Conservation (phyloP, 92 coral and sea anemone species). For the Montipora capitata region DNA sequence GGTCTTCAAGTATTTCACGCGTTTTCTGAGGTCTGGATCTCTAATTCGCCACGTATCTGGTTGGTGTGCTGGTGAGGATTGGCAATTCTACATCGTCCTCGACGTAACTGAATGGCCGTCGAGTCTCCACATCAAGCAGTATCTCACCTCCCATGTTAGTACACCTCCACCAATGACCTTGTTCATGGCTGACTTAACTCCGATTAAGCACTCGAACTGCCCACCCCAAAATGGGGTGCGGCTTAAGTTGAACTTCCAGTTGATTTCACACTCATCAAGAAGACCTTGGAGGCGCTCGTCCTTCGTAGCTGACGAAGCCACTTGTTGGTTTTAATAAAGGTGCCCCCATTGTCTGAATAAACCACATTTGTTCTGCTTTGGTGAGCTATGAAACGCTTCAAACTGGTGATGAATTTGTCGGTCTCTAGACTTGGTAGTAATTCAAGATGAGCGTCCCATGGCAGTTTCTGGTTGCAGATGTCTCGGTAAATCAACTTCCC, state of each 20-base stretch:
- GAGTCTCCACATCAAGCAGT: conserved; percentile 46
- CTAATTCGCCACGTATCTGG: neutral
- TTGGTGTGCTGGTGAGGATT: conserved; percentile 20
- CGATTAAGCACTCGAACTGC: conserved; percentile 27
- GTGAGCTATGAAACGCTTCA: conserved; percentile 49
- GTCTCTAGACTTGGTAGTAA: conserved; percentile 44
- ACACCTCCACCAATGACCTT: conserved; percentile 16
- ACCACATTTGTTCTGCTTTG: conserved; percentile 41
- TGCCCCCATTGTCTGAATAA: conserved; percentile 52
- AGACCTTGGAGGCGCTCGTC: conserved; percentile 27
- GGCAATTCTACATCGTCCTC: conserved; percentile 39
- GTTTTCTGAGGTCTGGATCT: neutral
- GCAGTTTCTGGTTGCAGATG: conserved; percentile 38
- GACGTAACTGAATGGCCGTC: conserved; percentile 18
- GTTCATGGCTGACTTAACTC: conserved; percentile 22
- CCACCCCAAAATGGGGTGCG: conserved; percentile 41
- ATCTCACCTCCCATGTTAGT: conserved; percentile 42
- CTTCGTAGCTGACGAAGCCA: conserved; percentile 32
- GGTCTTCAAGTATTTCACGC: conserved; percentile 19
- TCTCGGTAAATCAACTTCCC: conserved; percentile 61
- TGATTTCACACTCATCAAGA: conserved; percentile 26
- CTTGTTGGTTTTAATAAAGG: conserved; percentile 30
- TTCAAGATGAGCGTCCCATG: conserved; percentile 59
- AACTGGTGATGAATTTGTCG: conserved; percentile 30
- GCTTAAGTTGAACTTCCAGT: conserved; percentile 49